Conservation (phyloP, 1,140 invertebrate species). For the Bombus cullumanus region DNA sequence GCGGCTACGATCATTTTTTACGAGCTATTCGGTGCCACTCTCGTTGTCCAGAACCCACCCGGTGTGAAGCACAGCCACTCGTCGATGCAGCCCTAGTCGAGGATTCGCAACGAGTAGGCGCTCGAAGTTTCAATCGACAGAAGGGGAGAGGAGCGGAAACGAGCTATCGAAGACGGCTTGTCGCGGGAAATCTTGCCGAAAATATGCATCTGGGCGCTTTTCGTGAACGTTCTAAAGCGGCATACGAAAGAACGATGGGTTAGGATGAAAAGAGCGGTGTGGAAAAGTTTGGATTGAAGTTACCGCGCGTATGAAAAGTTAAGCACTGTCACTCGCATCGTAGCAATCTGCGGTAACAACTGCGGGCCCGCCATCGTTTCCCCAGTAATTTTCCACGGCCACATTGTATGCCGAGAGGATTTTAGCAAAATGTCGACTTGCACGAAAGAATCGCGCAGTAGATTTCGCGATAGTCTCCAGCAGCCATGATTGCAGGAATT, state of each 20-base stretch:
- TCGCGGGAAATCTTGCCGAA: conserved; percentile 42
- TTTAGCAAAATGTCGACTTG: conserved; percentile 2
- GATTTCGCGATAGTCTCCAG: not conserved
- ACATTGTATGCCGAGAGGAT: conserved; percentile 9
- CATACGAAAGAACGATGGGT: not conserved
- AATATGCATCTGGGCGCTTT: conserved; percentile 26
- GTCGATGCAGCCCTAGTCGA: conserved; percentile 26
- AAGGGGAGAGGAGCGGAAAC: conserved; percentile 23
- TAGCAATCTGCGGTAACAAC: conserved; percentile 63
- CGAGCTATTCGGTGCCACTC: conserved; percentile 22
- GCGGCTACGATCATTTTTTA: conserved; percentile 61
- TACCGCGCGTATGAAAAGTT: conserved; percentile 73
- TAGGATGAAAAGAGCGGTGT: conserved; percentile 4
- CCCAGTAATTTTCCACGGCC: conserved; percentile 47
- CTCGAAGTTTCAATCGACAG: conserved; percentile 48
- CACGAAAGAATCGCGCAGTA: not conserved
- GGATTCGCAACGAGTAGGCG: not conserved
- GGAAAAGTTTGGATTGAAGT: conserved; percentile 76
- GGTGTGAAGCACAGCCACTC: conserved; percentile 40
- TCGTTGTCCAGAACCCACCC: conserved; percentile 61
- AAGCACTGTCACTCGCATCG: conserved; percentile 70
- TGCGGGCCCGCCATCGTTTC: conserved; percentile 30
- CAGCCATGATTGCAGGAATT: not conserved
- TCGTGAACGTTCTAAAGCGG: not conserved
- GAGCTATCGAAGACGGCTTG: conserved; percentile 38